Conservation (phyloP, 2,797 vertebrate species). For the Nasua narica region DNA sequence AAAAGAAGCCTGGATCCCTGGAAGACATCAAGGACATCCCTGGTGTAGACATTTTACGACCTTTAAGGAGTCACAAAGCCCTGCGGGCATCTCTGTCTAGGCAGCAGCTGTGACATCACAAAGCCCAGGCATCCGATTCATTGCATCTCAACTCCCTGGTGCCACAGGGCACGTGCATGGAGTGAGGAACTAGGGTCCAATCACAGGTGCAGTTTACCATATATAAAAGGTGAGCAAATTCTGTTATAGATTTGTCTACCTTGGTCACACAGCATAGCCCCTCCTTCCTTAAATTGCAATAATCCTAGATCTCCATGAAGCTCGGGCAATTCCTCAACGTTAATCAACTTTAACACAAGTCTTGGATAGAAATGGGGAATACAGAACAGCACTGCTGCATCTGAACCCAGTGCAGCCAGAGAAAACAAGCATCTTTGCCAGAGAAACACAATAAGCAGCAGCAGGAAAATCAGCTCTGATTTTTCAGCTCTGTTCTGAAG, state of each 20-base stretch:
- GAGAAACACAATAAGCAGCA: background rate
- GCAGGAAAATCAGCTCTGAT: background rate
- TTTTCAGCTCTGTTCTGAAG: background rate
- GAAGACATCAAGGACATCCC: background rate
- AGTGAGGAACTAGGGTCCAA: background rate
- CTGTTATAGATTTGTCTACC: background rate
- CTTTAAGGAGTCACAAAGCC: background rate
- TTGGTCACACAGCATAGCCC: background rate
- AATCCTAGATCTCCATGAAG: background rate
- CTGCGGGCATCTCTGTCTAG: background rate
- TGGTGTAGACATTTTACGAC: background rate
- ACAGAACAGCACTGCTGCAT: background rate
- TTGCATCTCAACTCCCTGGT: background rate
- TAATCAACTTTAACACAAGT: background rate
- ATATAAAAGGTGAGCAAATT: background rate
- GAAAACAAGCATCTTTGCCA: background rate
- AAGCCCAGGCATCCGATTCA: background rate
- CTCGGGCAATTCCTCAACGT: conserved; percentile 2
- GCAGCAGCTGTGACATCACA: background rate
- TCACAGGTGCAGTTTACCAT: background rate
- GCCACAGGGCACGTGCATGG: background rate
- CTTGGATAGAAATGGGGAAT: background rate
- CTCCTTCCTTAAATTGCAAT: background rate
- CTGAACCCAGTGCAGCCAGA: background rate
- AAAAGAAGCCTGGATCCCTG: background rate